Conservation (phyloP, 2,888 invertebrate genomes). For the Calliopum simillimum region DNA sequence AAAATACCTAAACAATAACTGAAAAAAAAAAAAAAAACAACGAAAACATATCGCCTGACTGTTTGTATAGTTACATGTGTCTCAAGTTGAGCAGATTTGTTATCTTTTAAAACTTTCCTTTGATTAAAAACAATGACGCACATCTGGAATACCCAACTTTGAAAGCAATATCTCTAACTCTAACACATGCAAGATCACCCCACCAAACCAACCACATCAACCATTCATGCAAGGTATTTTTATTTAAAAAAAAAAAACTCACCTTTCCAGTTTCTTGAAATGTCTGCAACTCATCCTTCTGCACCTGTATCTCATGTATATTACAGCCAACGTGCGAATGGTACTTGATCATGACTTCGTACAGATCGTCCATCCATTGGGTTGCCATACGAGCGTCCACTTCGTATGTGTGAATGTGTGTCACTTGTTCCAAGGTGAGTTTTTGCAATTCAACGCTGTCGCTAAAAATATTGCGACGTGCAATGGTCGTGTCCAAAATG, state of each 20-base stretch:
- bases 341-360: conserved; percentile 76
- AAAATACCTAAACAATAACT: too few relatives aligned
- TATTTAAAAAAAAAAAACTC: conserved; percentile 55
- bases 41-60: too few relatives aligned
- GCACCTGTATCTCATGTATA: conserved; percentile 77
- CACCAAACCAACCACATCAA: neutral
- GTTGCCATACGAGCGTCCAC: conserved; percentile 81
- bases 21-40: too few relatives aligned
- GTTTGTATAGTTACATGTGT: too few relatives aligned
- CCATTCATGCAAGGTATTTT: conserved; percentile 11
- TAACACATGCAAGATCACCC: neutral
- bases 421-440: conserved; percentile 81
- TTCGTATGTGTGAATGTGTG: conserved; percentile 81
- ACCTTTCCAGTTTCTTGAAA: conserved; percentile 85
- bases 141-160: too few relatives aligned
- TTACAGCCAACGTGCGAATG: conserved; percentile 81
- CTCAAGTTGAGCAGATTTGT: too few relatives aligned
- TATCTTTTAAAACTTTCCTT: too few relatives aligned
- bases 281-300: conserved; percentile 80
- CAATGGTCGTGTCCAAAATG: conserved; percentile 76
- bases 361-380: conserved; percentile 81
- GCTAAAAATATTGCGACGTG: conserved; percentile 77
- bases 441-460: conserved; percentile 82
- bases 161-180: too few relatives aligned
- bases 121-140: too few relatives aligned